These are phyloP conservation scores for Cryptoblepharus egeriae DNA, from an alignment of 2,797 vertebrate species.

Conservation along the genomic window DNA sequence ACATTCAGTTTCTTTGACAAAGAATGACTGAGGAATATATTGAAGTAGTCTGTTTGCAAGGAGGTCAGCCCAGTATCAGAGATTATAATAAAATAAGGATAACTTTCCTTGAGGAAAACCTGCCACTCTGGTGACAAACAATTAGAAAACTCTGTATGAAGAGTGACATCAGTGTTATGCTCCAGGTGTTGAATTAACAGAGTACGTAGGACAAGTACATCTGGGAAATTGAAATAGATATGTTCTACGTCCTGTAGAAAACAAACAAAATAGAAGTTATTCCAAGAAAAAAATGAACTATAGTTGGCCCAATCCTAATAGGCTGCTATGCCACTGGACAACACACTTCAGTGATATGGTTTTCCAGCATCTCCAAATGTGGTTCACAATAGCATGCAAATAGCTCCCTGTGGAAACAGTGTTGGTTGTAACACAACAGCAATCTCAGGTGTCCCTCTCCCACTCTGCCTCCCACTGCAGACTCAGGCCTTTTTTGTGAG, in stretches of 20 bases:
- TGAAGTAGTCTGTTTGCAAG: slow-evolving; percentile 52
- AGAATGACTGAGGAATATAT: slow-evolving; percentile 62
- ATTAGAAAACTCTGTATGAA: slow-evolving; percentile 66
- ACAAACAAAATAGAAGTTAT: slow-evolving; percentile 12
- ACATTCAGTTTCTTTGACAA: slow-evolving; percentile 62
- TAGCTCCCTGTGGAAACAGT: no score
- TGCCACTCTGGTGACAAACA: slow-evolving; percentile 63
- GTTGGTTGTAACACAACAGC: no score
- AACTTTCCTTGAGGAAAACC: slow-evolving; percentile 59
- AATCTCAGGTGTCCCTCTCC: no score
- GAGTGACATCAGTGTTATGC: slow-evolving; percentile 44
- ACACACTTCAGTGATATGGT: no score
- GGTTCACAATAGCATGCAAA: no score
- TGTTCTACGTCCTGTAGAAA: slow-evolving; percentile 64
- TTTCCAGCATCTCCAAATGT: no score
- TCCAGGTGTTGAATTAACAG: slow-evolving; percentile 64
- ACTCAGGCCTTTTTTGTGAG: no score
- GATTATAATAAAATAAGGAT: slow-evolving; percentile 64
- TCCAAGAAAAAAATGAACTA: background rate
- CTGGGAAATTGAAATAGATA: slow-evolving; percentile 50
- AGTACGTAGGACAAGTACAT: slow-evolving; percentile 50
- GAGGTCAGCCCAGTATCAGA: slow-evolving; percentile 58
- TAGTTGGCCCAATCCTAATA: no score
- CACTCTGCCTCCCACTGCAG: no score
- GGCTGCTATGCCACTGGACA: no score